A percentile compares a stretch with the other conserved stretches of the same genome.
phyloP scores from a whole-genome alignment of 2,888 invertebrate species.

The Carcina quercana region DNA sequence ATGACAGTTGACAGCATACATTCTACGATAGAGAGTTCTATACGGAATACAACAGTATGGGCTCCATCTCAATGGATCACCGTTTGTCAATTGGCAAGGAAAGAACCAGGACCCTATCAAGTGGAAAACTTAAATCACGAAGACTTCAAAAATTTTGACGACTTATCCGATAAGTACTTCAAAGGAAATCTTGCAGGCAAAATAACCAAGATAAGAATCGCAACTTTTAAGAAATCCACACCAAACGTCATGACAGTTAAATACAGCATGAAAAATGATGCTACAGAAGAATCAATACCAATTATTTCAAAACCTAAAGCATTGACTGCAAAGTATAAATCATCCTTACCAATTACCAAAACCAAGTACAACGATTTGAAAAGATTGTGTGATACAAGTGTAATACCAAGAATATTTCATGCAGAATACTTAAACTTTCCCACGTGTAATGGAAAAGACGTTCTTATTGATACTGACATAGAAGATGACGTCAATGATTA shows the following conservation, averaged over 20 bases:
- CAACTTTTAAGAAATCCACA: constrained; percentile 8
- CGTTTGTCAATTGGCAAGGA: constrained; percentile 6
- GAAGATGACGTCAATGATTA: no score
- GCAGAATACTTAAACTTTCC: background rate
- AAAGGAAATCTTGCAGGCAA: constrained; percentile 8
- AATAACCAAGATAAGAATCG: constrained; percentile 9
- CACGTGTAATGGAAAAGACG: background rate
- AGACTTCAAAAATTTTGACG: constrained; percentile 11
- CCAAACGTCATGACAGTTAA: background rate
- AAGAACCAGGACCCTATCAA: constrained; percentile 9
- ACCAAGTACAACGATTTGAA: background rate
- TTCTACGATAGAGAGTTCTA: constrained; percentile 12
- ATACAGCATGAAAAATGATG: background rate
- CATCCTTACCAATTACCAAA: background rate
- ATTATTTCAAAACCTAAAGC: background rate
- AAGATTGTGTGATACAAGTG: background rate
- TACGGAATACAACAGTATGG: constrained; percentile 13
- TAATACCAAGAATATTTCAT: background rate
- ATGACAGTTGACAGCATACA: constrained; percentile 13
- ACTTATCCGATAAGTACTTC: constrained; percentile 6
- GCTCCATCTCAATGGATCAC: constrained; percentile 13
- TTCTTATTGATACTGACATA: background rate
- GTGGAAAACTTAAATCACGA: constrained; percentile 7
- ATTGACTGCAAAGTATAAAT: background rate
- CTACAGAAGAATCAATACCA: background rate